Conservation (phyloP, 2,797 vertebrate genomes). For the Lacerta agilis region DNA sequence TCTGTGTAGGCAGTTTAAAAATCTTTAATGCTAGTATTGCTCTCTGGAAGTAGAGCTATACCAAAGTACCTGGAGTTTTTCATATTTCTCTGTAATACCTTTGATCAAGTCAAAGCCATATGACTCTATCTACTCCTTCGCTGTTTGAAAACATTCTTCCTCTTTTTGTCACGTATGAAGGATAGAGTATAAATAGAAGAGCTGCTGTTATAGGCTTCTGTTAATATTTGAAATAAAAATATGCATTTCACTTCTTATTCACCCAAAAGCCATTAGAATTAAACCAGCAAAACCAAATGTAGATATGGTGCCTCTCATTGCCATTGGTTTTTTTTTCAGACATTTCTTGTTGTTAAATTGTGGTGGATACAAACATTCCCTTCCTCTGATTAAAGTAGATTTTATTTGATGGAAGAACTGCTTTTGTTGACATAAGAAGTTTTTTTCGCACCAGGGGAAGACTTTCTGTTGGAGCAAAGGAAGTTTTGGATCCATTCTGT, state of each 20-base stretch:
- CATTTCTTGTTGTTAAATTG: background rate
- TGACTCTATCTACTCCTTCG: background rate
- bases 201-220: background rate
- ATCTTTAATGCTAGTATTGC: background rate
- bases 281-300: background rate
- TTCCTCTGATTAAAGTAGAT: background rate
- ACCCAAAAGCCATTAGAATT: background rate
- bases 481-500: too few species aligned
- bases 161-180: background rate
- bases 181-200: background rate
- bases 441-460: background rate
- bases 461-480: background rate
- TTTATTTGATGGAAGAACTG: background rate
- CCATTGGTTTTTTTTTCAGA: background rate
- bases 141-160: background rate
- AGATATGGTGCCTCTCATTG: background rate
- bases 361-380: background rate
- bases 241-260: background rate
- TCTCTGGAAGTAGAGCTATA: background rate
- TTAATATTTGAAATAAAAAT: background rate
- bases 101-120: background rate
- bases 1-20: background rate
- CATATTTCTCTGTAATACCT: background rate
- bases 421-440: background rate
- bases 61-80: background rate